Percentiles rank a stretch among this genome's conserved stretches.
These are phyloP conservation scores for Hylaeus volcanicus DNA, from an alignment of 1,140 invertebrate genomes.

Conservation along the genomic window DNA sequence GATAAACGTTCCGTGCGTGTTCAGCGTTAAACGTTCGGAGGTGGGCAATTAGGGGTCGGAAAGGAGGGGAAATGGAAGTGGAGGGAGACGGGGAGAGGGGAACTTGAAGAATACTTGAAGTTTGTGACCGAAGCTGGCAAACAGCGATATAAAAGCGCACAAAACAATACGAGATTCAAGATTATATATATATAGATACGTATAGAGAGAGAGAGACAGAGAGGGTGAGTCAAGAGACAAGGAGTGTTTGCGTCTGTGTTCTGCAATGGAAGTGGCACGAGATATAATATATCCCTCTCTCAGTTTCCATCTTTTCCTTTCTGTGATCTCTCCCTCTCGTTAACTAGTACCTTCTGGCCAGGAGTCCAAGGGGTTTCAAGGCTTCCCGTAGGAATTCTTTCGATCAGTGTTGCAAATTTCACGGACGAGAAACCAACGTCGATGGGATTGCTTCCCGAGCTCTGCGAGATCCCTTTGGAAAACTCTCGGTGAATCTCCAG, in stretches of 20 bases:
- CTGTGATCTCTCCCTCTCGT: conserved; percentile 19
- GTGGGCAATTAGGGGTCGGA: neutral
- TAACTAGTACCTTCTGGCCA: conserved; percentile 22
- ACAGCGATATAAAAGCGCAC: conserved; percentile 71
- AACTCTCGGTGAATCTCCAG: too few species aligned
- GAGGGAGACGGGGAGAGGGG: conserved; percentile 15
- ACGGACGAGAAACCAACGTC: too few species aligned
- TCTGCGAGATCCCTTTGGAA: too few species aligned
- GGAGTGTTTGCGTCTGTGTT: conserved; percentile 49
- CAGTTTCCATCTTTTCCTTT: conserved; percentile 30
- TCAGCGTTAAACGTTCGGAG: neutral
- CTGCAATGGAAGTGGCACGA: conserved; percentile 45
- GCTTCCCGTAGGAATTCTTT: neutral
- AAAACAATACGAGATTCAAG: conserved; percentile 67
- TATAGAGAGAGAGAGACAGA: conserved; percentile 33
- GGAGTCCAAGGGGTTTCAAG: conserved; percentile 42
- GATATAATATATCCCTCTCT: conserved; percentile 49
- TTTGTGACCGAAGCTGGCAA: conserved; percentile 72
- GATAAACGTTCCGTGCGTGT: neutral
- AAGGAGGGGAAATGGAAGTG: conserved; percentile 1
- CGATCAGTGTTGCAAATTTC: neutral
- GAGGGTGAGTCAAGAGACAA: conserved; percentile 54
- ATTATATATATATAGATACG: conserved; percentile 53
- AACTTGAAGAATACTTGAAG: conserved; percentile 62
- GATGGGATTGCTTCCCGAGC: too few species aligned